These are phyloP conservation scores for Acronicta aceris DNA, from an alignment of 2,888 invertebrate genomes.

Conservation along the genomic window DNA sequence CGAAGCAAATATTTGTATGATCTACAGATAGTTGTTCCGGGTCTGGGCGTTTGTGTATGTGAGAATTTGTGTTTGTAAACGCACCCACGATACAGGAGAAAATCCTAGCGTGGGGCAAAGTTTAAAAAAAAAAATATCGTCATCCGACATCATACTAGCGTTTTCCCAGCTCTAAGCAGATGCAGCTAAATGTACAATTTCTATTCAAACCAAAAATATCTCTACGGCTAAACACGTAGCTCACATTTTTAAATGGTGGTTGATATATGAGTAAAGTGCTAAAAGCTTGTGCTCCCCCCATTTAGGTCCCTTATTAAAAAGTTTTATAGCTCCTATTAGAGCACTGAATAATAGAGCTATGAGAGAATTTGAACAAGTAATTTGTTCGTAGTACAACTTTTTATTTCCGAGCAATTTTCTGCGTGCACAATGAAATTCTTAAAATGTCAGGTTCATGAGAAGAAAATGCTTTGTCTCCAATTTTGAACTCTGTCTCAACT, in stretches of 20 bases:
- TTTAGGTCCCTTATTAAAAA: slow-evolving; percentile 47
- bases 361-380: slow-evolving; percentile 38
- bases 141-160: too few relatives aligned
- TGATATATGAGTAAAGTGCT: slow-evolving; percentile 14
- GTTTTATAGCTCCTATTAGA: slow-evolving; percentile 38
- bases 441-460: slow-evolving; percentile 41
- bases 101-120: too few relatives aligned
- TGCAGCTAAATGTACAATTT: too few relatives aligned
- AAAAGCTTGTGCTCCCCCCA: slow-evolving; percentile 33
- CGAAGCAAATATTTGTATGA: too few relatives aligned
- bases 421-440: slow-evolving; percentile 48
- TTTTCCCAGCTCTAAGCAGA: too few relatives aligned
- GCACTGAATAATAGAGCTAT: slow-evolving; percentile 31
- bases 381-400: slow-evolving; percentile 46
- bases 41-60: too few relatives aligned
- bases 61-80: too few relatives aligned
- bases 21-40: too few relatives aligned
- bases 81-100: too few relatives aligned
- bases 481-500: slow-evolving; percentile 42
- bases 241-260: slow-evolving; percentile 10
- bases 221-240: background rate
- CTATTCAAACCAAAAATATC: too few relatives aligned
- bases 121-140: too few relatives aligned
- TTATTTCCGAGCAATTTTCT: slow-evolving; percentile 50
- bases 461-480: slow-evolving; percentile 22